Evolutionary conservation across 2,888 invertebrate species (phyloP).

Genomic region (Trichogramma evanescens): DNA sequence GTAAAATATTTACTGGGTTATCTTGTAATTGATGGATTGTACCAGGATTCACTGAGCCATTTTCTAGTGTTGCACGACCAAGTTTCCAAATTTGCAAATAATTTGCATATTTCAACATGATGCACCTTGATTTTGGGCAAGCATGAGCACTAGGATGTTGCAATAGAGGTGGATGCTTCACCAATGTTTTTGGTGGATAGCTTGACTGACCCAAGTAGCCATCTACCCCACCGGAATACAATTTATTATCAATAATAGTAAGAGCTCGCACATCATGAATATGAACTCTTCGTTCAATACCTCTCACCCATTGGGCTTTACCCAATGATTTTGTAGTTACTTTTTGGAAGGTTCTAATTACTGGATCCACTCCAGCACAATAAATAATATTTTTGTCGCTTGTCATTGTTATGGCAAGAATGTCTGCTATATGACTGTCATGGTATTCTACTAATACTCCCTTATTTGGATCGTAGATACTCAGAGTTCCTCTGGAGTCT

Average conservation of each 20-base stretch:
- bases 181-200: slow-evolving; percentile 60
- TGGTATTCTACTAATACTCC: slow-evolving; percentile 75
- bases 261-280: slow-evolving; percentile 80
- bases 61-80: slow-evolving; percentile 43
- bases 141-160: slow-evolving; percentile 55
- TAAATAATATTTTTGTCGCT: slow-evolving; percentile 64
- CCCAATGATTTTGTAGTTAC: slow-evolving; percentile 53
- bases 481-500: slow-evolving; percentile 76
- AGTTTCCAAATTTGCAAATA: slow-evolving; percentile 62
- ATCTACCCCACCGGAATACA: slow-evolving; percentile 77
- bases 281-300: slow-evolving; percentile 71
- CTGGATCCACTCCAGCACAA: slow-evolving; percentile 78
- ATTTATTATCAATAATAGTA: slow-evolving; percentile 55
- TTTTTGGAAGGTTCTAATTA: slow-evolving; percentile 67
- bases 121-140: slow-evolving; percentile 51
- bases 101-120: slow-evolving; percentile 49
- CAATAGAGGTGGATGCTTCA: slow-evolving; percentile 67
- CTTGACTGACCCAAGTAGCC: slow-evolving; percentile 70
- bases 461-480: slow-evolving; percentile 79
- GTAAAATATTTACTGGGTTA: slow-evolving; percentile 62
- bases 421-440: slow-evolving; percentile 74
- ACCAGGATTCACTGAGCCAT: slow-evolving; percentile 28
- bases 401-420: slow-evolving; percentile 66
- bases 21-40: slow-evolving; percentile 33
- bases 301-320: slow-evolving; percentile 75